A percentile compares a stretch with the other conserved stretches of the same genome.
These are phyloP conservation scores for Scolopax mira DNA, from an alignment of 2,113 vertebrate genomes.

Conservation along the genomic window DNA sequence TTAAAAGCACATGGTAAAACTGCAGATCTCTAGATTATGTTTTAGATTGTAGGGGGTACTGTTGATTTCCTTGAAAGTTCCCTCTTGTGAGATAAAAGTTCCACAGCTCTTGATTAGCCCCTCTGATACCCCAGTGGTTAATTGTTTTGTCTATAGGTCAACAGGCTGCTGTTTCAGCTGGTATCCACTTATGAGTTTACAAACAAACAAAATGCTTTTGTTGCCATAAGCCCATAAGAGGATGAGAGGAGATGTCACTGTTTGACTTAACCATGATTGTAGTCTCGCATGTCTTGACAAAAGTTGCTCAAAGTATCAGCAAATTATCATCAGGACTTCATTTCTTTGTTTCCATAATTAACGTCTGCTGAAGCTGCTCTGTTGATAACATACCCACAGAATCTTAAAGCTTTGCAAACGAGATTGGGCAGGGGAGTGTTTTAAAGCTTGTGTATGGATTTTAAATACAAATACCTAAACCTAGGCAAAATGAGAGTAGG, in stretches of 20 bases:
- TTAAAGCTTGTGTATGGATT: neutral
- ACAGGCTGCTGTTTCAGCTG: neutral
- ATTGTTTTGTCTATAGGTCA: neutral
- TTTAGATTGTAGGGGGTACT: neutral
- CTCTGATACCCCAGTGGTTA: neutral
- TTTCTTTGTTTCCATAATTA: conserved; percentile 20
- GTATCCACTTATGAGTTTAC: neutral
- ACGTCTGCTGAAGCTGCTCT: neutral
- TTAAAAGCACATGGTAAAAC: neutral
- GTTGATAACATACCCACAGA: neutral
- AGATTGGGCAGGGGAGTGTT: neutral
- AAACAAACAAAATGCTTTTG: conserved; percentile 46
- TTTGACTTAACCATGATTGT: neutral
- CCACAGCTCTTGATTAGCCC: neutral
- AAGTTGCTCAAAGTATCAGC: neutral
- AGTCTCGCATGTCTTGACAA: neutral
- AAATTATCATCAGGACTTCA: neutral
- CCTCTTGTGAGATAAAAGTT: neutral
- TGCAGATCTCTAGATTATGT: neutral
- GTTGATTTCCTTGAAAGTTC: neutral
- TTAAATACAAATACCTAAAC: conserved; percentile 10
- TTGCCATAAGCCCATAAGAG: neutral
- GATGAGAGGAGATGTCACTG: neutral
- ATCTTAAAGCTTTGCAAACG: conserved; percentile 8
- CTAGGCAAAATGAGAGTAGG: neutral